These are phyloP conservation scores for Megaleporinus macrocephalus DNA, from an alignment of 2,113 vertebrate species.

Conservation along the genomic window DNA sequence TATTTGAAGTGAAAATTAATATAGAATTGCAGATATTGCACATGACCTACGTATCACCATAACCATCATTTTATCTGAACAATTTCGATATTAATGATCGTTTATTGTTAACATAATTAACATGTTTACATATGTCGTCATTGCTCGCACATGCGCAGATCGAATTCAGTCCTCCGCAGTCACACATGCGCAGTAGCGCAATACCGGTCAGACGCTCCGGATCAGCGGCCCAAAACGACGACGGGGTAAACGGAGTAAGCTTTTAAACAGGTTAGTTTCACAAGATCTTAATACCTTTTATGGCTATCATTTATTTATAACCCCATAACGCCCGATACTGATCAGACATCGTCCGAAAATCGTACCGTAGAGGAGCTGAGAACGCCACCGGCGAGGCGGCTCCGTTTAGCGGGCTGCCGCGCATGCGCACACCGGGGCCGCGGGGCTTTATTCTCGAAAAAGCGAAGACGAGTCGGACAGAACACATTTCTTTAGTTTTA, in stretches of 20 bases:
- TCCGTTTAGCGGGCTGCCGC: background rate
- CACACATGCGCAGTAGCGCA: constrained; percentile 70
- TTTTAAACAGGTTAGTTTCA: constrained; percentile 72
- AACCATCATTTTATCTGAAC: too few relatives aligned
- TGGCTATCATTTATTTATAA: background rate
- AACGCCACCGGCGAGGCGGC: background rate
- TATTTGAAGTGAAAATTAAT: too few relatives aligned
- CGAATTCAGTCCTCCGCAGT: background rate
- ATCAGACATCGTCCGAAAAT: background rate
- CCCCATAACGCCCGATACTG: background rate
- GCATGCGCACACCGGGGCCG: constrained; percentile 12
- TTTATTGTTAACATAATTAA: too few relatives aligned
- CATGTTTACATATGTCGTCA: constrained; percentile 2
- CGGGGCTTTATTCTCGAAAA: constrained; percentile 8
- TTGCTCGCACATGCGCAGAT: constrained; percentile 38
- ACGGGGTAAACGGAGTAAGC: constrained; percentile 70
- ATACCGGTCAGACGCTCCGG: constrained; percentile 71
- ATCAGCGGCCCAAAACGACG: constrained; percentile 68
- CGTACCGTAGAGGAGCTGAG: background rate
- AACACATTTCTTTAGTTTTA: background rate
- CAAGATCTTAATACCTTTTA: background rate
- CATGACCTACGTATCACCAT: too few relatives aligned
- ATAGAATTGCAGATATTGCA: too few relatives aligned
- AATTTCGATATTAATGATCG: too few relatives aligned
- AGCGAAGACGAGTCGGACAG: background rate